Base-by-base conservation (phyloP, 64 coral and sea anemone genomes). In the Catalaphyllia jardinei region DNA sequence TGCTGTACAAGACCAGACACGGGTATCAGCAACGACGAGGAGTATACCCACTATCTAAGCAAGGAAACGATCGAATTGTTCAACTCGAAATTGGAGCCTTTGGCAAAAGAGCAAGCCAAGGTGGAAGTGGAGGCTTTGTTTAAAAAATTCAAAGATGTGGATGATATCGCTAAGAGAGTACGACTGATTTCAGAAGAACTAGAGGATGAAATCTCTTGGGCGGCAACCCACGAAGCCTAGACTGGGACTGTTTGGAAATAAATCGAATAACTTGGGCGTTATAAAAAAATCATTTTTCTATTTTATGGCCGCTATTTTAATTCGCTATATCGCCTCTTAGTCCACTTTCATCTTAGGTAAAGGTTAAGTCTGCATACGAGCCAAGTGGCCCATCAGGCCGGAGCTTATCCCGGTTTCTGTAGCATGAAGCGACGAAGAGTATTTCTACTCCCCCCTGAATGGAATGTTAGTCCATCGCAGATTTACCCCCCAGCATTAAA, bases 61-160 rank as follows among this genome's bases (percentile, higher is more conserved):
- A 31, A 83, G 2, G 79, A 83, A 62, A 18, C 67, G 67, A 65
- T 42, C 29, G 35, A 65, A 31, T 83, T 83, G 79, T 83, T 83
- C 24, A 83, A 83, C 60, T 10, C 7, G 18, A 83, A 83, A 61
- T 2, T 83, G 38, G 18, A 83, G 22, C 31, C 79, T 39, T 24
- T 83, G 31, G 79, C 79, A 31, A 83, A 83, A 83, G 79, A 83
- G 31, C 79, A 83, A 39, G 79, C 79, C 24, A 65, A 39, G 29
- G 57, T 38, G 20, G 14, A 83, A 1, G 29, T 83, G 60, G 79
- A 83, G 38, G 79, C 59, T 6, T 22, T 65, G 2, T 83, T 83
- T 65, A 18, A 83, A 31, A 83, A 67, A 62, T 67, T 39, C 59
- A 38, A 64, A 67, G 79, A 65, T 22, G 30, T 65, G 4, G 5